These are phyloP conservation scores for Brachypteracias leptosomus DNA, from an alignment of 2,113 vertebrate species.

Conservation along the genomic window DNA sequence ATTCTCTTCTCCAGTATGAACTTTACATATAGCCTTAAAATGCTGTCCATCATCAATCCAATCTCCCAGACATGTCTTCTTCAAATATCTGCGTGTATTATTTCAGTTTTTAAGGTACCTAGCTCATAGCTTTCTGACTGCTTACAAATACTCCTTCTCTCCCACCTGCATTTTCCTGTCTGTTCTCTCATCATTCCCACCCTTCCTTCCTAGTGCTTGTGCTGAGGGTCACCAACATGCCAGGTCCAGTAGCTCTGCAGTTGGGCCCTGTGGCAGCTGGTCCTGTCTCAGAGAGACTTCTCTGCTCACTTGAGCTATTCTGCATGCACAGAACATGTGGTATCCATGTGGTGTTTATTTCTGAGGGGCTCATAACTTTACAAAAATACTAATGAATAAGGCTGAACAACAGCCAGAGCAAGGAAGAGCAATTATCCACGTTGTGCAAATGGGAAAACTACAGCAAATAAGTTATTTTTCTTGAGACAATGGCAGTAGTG, in stretches of 20 bases:
- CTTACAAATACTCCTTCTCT: neutral
- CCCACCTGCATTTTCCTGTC: neutral
- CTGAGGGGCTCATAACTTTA: neutral
- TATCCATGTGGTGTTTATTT: rapidly evolving
- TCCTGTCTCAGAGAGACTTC: rapidly evolving
- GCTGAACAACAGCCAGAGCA: neutral
- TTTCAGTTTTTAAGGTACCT: neutral
- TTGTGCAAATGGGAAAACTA: neutral
- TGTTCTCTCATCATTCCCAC: neutral
- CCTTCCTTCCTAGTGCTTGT: neutral
- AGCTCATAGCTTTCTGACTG: neutral
- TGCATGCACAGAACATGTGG: neutral
- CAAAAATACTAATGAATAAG: neutral
- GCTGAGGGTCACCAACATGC: neutral
- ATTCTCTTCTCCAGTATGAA: too few relatives aligned
- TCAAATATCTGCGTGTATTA: neutral
- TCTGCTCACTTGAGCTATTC: neutral
- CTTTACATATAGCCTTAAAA: neutral
- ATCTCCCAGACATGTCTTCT: neutral
- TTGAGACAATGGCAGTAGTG: neutral
- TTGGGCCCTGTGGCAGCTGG: neutral
- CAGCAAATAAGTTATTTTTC: neutral
- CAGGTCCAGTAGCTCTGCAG: neutral
- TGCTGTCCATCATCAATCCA: neutral
- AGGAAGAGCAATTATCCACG: neutral